Conservation (phyloP, 1,140 invertebrate species). For the Zaprionus nigranus region DNA sequence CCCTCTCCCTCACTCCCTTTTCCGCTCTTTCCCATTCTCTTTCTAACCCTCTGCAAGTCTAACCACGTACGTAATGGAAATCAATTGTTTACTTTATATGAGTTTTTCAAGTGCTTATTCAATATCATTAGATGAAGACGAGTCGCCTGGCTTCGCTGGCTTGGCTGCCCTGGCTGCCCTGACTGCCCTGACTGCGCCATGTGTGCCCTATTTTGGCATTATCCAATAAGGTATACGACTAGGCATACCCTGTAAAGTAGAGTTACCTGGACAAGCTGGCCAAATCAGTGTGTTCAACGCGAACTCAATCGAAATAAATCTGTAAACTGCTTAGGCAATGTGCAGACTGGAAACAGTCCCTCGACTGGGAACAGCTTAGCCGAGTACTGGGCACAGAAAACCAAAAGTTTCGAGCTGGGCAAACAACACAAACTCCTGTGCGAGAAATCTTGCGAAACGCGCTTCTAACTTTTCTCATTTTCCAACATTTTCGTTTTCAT, state of each 20-base stretch:
- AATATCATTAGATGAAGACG: conserved; percentile 76
- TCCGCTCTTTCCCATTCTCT: not conserved
- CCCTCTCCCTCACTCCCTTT: no score
- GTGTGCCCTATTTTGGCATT: not conserved
- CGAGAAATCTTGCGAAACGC: conserved; percentile 6
- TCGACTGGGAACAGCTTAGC: not conserved
- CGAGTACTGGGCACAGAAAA: not conserved
- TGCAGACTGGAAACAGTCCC: not conserved
- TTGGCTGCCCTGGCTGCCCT: conserved; percentile 3
- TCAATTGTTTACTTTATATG: conserved; percentile 82
- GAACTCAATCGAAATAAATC: conserved; percentile 17
- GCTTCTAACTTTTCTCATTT: conserved; percentile 54
- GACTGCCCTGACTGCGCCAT: conserved; percentile 8
- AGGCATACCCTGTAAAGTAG: not conserved
- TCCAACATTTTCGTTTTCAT: conserved; percentile 42
- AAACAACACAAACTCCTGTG: conserved; percentile 16
- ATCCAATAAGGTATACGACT: not conserved
- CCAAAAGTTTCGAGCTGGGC: not conserved
- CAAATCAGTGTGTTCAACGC: conserved; percentile 41
- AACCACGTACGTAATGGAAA: conserved; percentile 68
- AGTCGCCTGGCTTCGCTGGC: conserved; percentile 38
- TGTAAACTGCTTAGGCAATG: not conserved
- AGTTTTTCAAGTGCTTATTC: conserved; percentile 81
- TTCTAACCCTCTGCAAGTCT: conserved; percentile 19
- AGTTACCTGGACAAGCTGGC: conserved; percentile 21